These are phyloP conservation scores for Mesorhabditis sp. DNA, from an alignment of 2,888 invertebrate species.

Conservation along the genomic window DNA sequence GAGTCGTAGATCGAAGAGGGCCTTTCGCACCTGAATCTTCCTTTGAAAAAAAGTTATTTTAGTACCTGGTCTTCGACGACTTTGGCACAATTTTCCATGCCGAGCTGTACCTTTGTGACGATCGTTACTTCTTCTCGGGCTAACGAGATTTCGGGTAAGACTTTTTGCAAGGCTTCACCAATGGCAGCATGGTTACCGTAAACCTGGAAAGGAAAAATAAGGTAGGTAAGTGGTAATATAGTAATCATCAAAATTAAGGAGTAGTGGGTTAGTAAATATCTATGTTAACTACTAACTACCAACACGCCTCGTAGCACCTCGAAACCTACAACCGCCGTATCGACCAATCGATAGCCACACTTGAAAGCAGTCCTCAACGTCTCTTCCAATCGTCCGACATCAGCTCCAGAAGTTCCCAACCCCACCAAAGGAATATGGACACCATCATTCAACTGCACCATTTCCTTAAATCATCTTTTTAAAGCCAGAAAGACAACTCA, in stretches of 20 bases:
- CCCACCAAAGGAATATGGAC: conserved; percentile 3
- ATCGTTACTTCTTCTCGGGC: not conserved
- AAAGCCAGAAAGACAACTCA: no score
- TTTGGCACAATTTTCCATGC: not conserved
- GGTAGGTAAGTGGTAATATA: no score
- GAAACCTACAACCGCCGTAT: not conserved
- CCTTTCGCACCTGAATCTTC: not conserved
- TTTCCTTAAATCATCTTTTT: not conserved
- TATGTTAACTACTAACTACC: no score
- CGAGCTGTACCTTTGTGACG: not conserved
- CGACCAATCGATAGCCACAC: not conserved
- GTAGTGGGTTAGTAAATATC: no score
- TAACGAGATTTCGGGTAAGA: not conserved
- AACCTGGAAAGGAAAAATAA: not conserved
- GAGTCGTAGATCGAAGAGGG: not conserved
- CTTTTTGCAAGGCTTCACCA: not conserved
- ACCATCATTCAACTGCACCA: conserved; percentile 2
- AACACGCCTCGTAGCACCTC: not conserved
- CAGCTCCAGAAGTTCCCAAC: not conserved
- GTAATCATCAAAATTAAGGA: no score
- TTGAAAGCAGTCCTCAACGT: conserved; percentile 6
- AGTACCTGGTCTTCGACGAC: not conserved
- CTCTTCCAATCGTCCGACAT: not conserved
- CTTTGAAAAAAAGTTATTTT: not conserved
- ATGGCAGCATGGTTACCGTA: conserved; percentile 1